These are phyloP conservation scores for Pheucticus melanocephalus DNA, from an alignment of 2,113 vertebrate genomes.

Conservation along the genomic window DNA sequence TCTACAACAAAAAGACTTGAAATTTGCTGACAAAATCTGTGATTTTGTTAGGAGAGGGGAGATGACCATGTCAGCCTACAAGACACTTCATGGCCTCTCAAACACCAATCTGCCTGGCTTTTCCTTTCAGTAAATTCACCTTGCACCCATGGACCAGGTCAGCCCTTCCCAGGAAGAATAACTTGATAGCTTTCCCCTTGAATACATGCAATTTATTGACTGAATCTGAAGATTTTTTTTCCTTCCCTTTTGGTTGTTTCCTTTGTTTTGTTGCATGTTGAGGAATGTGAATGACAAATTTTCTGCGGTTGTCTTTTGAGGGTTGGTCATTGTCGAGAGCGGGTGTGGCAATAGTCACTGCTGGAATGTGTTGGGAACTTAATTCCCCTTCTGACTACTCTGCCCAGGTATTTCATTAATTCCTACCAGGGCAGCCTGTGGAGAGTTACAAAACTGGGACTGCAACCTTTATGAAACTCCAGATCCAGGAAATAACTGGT, in stretches of 20 bases:
- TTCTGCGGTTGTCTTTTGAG: constrained; percentile 14
- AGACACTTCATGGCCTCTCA: background rate
- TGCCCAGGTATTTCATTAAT: constrained; percentile 61
- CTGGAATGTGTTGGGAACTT: constrained; percentile 22
- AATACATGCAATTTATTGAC: background rate
- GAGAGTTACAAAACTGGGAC: constrained; percentile 46
- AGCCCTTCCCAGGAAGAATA: background rate
- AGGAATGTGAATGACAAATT: background rate
- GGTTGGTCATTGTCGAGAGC: background rate
- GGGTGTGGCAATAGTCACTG: background rate
- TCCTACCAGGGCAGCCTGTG: background rate
- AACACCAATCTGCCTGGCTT: background rate
- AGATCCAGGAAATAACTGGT: background rate
- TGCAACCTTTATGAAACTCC: background rate
- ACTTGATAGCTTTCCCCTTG: background rate
- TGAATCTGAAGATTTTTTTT: background rate
- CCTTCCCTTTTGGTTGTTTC: background rate
- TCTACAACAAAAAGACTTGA: background rate
- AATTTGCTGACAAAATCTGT: background rate
- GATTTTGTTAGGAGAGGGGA: background rate
- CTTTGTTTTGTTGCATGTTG: background rate
- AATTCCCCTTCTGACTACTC: constrained; percentile 39
- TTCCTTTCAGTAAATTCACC: background rate
- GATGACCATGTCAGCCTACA: background rate
- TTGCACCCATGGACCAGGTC: background rate